Evolutionary conservation across 1,140 invertebrate genomes (phyloP).

Genomic region (Drosophila sturtevanti): DNA sequence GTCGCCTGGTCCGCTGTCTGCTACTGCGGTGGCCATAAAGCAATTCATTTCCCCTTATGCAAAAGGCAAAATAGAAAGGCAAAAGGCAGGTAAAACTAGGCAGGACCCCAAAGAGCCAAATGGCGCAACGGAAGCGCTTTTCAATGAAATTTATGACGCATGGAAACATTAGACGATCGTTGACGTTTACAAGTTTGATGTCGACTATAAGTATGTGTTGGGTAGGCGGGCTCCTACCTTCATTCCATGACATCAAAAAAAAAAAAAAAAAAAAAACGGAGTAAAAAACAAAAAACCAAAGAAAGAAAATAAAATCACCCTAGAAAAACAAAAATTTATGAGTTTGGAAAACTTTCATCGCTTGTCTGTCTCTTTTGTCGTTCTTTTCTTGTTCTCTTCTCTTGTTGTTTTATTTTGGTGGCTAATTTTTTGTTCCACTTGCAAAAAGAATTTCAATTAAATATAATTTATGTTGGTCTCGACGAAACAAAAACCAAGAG

Average conservation of each 20-base stretch:
- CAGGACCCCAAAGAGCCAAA: conserved; percentile 43
- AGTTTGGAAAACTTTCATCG: conserved; percentile 49
- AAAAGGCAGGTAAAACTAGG: conserved; percentile 30
- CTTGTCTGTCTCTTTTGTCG: conserved; percentile 48
- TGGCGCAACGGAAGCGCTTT: conserved; percentile 80
- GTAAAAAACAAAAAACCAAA: background rate
- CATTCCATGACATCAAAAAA: conserved; percentile 57
- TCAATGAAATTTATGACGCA: conserved; percentile 82
- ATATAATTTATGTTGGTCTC: conserved; percentile 72
- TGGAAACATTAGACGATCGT: conserved; percentile 81
- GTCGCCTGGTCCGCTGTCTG: conserved; percentile 30
- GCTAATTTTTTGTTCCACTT: conserved; percentile 55
- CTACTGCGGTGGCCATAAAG: conserved; percentile 73
- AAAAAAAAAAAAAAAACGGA: background rate
- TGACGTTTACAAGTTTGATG: conserved; percentile 73
- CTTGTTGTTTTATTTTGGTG: conserved; percentile 23
- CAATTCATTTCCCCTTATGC: conserved; percentile 80
- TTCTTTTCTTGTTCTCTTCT: no score
- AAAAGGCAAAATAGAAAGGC: conserved; percentile 38
- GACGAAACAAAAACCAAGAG: background rate
- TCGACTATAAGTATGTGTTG: conserved; percentile 10
- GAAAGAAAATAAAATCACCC: background rate
- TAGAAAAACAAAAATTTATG: conserved; percentile 56
- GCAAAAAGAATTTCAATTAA: conserved; percentile 80
- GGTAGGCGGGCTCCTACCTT: background rate